phyloP scores from a whole-genome alignment of 1,140 invertebrate genomes.

The Zaprionus africanus region DNA sequence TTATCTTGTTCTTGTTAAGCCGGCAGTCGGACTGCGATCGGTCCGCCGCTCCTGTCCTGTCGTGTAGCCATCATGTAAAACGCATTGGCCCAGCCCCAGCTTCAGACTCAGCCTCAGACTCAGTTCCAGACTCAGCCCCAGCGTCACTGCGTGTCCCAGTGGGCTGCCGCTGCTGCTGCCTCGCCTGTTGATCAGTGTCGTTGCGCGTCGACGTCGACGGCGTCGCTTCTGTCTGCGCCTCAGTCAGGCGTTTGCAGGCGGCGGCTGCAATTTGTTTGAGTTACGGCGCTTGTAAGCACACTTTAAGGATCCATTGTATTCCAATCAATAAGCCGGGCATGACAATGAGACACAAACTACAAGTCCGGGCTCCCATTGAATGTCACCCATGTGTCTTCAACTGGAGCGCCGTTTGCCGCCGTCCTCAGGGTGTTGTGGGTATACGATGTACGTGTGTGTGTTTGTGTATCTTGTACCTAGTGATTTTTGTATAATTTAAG shows the following conservation, averaged over 20 bases:
- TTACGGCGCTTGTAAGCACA: constrained; percentile 85
- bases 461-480: not conserved
- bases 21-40: constrained; percentile 30
- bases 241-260: constrained; percentile 69
- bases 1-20: constrained; percentile 71
- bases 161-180: constrained; percentile 16
- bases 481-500: not conserved
- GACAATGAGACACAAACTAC: constrained; percentile 70
- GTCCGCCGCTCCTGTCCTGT: constrained; percentile 69
- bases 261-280: constrained; percentile 84
- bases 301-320: constrained; percentile 85
- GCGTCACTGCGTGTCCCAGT: constrained; percentile 9
- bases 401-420: constrained; percentile 66
- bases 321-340: constrained; percentile 82
- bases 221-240: constrained; percentile 47
- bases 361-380: constrained; percentile 51
- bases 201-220: constrained; percentile 27
- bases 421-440: constrained; percentile 33
- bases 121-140: not conserved
- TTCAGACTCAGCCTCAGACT: not conserved
- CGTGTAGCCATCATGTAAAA: constrained; percentile 77
- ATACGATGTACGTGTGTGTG: not conserved
- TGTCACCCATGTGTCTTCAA: constrained; percentile 50
- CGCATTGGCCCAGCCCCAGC: constrained; percentile 48
- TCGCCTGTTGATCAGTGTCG: constrained; percentile 79